These are phyloP conservation scores for Chaenogobius annularis DNA, from an alignment of 2,113 vertebrate genomes.

Conservation along the genomic window DNA sequence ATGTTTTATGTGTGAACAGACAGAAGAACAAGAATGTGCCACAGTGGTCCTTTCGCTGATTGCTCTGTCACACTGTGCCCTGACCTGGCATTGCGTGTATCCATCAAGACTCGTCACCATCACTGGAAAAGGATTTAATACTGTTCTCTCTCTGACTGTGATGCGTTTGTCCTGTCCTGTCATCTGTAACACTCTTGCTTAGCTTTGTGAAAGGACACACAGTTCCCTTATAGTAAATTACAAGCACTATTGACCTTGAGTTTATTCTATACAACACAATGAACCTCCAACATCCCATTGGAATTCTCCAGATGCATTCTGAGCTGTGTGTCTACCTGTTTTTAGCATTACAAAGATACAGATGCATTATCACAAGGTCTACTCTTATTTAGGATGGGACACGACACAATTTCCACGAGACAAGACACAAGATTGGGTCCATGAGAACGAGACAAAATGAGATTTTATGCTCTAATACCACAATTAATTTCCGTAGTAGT, in stretches of 20 bases:
- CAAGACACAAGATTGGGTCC: too few species aligned
- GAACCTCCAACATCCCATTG: constrained; percentile 8
- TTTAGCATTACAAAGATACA: too few species aligned
- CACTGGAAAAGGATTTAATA: constrained; percentile 17
- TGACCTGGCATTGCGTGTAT: constrained; percentile 7
- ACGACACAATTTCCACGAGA: too few species aligned
- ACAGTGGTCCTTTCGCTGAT: constrained; percentile 8
- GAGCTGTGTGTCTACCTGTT: too few species aligned
- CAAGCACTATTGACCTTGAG: constrained; percentile 14
- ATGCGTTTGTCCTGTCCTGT: constrained; percentile 3
- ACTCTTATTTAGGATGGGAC: too few species aligned
- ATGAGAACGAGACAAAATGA: too few species aligned
- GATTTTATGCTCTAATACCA: too few species aligned
- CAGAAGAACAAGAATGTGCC: neutral
- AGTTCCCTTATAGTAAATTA: constrained; percentile 23
- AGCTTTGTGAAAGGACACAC: neutral
- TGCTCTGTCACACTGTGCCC: constrained; percentile 12
- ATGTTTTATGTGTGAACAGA: neutral
- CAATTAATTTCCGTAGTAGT: too few species aligned
- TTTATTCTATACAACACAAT: constrained; percentile 9
- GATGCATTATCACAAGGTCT: too few species aligned
- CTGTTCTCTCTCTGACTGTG: neutral
- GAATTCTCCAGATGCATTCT: constrained; percentile 7
- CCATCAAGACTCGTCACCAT: constrained; percentile 8
- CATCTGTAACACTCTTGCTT: constrained; percentile 5